Conservation (phyloP, 2,113 vertebrate species). For the Dolichotis patagonum region DNA sequence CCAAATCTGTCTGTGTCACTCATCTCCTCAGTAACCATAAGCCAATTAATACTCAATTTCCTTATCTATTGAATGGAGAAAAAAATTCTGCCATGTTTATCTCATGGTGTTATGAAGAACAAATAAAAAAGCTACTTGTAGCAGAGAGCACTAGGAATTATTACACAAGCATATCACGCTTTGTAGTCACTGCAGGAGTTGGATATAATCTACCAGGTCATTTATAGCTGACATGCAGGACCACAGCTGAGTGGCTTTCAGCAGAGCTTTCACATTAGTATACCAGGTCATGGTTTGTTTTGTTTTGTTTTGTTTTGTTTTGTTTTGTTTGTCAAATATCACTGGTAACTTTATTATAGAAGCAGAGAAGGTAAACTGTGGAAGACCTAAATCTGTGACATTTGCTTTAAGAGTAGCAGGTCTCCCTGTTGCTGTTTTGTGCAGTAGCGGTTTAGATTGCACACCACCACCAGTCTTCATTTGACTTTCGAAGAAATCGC, state of each 20-base stretch:
- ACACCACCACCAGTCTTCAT: not conserved
- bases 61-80: not conserved
- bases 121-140: not conserved
- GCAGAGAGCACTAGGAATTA: not conserved
- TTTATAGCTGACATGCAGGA: not conserved
- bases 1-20: not conserved
- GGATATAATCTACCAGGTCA: not conserved
- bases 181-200: not conserved
- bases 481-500: not conserved
- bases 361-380: not conserved
- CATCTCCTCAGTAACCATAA: conserved; percentile 20
- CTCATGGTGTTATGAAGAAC: not conserved
- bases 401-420: not conserved
- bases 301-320: not conserved
- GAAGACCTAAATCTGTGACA: not conserved
- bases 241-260: not conserved
- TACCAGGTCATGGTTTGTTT: no score
- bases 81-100: not conserved
- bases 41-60: not conserved
- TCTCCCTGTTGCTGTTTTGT: not conserved
- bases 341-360: not conserved
- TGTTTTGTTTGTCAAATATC: not conserved
- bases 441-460: not conserved
- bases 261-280: not conserved
- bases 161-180: not conserved